phyloP scores from a whole-genome alignment of 1,140 invertebrate species.

The Phymastichus coffea region DNA sequence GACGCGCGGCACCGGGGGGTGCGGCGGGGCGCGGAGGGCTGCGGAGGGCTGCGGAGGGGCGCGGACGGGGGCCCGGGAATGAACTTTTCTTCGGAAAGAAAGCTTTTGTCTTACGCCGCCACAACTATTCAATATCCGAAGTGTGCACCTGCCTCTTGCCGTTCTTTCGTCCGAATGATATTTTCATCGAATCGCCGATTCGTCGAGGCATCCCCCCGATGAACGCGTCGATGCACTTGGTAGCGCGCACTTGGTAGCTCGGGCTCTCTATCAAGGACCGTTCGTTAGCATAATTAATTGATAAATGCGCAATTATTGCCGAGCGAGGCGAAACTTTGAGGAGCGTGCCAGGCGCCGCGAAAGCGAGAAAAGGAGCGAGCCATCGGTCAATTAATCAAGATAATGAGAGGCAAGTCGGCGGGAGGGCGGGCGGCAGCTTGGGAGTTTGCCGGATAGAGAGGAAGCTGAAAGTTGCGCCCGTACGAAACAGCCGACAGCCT shows the following conservation, averaged over 20 bases:
- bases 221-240: too few species aligned
- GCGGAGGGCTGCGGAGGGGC: conserved; percentile 1
- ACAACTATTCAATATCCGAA: conserved; percentile 31
- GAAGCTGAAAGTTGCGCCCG: conserved; percentile 19
- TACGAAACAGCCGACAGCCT: background rate
- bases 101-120: conserved; percentile 48
- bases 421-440: conserved; percentile 29
- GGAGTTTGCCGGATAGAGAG: conserved; percentile 25
- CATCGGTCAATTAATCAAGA: conserved; percentile 59
- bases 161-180: conserved; percentile 8
- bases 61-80: background rate
- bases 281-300: conserved; percentile 23
- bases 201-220: too few species aligned
- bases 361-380: conserved; percentile 28
- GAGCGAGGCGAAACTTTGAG: background rate
- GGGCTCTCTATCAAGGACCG: too few species aligned
- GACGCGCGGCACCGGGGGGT: too few species aligned
- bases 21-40: too few species aligned
- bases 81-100: conserved; percentile 19
- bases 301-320: conserved; percentile 27
- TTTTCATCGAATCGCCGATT: too few species aligned
- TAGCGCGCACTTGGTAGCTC: too few species aligned
- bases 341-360: background rate
- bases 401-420: conserved; percentile 52
- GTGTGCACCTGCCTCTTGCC: background rate